Conservation (phyloP, 2,797 vertebrate species). For the Mormyrus hasselquistii region DNA sequence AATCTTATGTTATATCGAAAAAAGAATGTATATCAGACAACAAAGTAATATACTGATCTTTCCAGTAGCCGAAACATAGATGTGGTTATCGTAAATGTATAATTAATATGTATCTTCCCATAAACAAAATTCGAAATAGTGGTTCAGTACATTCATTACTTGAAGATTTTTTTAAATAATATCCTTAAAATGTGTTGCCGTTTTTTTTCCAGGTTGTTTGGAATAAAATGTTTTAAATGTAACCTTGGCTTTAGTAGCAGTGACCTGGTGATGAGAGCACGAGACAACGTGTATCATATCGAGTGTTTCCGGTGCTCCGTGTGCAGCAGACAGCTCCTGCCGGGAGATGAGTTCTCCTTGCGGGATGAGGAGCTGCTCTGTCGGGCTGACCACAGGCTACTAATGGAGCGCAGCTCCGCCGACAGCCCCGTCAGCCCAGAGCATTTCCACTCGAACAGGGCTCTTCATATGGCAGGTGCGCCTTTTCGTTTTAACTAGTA, state of each 20-base stretch:
- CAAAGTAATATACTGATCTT: background rate
- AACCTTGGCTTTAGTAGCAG: conserved; percentile 80
- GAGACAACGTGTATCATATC: conserved; percentile 84
- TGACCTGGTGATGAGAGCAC: conserved; percentile 86
- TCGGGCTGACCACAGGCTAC: conserved; percentile 74
- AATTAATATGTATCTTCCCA: background rate
- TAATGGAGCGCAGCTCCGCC: conserved; percentile 61
- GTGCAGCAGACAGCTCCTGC: conserved; percentile 84
- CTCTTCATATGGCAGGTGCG: conserved; percentile 74
- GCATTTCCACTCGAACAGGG: conserved; percentile 60
- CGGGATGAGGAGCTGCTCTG: conserved; percentile 82
- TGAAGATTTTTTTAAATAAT: background rate
- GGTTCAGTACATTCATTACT: background rate
- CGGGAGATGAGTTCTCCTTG: conserved; percentile 87
- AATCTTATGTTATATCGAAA: background rate
- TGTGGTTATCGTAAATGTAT: background rate
- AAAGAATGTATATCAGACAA: background rate
- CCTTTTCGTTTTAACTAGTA: background rate
- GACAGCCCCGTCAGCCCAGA: conserved; percentile 73
- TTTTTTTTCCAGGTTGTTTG: conserved; percentile 69
- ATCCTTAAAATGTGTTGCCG: background rate
- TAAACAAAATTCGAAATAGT: background rate
- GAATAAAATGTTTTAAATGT: conserved; percentile 85
- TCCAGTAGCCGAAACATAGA: background rate
- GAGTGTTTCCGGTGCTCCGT: conserved; percentile 89